Percentiles rank a stretch among this genome's conserved stretches.
Conservation (phyloP, 2,113 vertebrate species). For the Bubalus kerabau region DNA sequence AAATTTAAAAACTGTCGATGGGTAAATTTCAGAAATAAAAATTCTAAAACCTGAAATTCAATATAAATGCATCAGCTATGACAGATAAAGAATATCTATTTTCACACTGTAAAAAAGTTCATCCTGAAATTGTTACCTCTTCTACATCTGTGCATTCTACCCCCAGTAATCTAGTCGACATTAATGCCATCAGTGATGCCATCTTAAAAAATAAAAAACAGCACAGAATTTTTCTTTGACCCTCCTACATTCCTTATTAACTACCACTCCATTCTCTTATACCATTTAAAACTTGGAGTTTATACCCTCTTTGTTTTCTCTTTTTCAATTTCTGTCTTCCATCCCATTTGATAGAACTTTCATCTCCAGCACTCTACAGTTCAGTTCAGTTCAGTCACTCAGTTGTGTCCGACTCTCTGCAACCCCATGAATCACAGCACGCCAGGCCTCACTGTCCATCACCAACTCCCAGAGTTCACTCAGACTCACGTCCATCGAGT, state of each 20-base stretch:
- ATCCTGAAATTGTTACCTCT: neutral
- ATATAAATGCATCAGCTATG: neutral
- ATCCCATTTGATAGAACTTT: neutral
- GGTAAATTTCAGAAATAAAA: neutral
- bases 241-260: neutral
- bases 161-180: neutral
- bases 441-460: too few species aligned
- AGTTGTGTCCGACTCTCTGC: too few species aligned
- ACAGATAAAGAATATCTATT: neutral
- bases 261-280: neutral
- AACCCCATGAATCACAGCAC: too few species aligned
- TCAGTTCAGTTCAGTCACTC: too few species aligned
- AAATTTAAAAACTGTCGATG: neutral
- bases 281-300: neutral
- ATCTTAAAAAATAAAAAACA: neutral
- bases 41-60: neutral
- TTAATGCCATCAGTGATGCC: too few species aligned
- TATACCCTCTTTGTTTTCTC: neutral
- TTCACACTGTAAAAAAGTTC: neutral
- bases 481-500: too few species aligned
- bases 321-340: neutral
- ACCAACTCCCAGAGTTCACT: too few species aligned
- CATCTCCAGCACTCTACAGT: neutral
- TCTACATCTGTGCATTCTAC: neutral
- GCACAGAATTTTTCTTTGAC: neutral